phyloP scores from a whole-genome alignment of 2,888 invertebrate genomes.

The Stenoptilia bipunctidactyla region DNA sequence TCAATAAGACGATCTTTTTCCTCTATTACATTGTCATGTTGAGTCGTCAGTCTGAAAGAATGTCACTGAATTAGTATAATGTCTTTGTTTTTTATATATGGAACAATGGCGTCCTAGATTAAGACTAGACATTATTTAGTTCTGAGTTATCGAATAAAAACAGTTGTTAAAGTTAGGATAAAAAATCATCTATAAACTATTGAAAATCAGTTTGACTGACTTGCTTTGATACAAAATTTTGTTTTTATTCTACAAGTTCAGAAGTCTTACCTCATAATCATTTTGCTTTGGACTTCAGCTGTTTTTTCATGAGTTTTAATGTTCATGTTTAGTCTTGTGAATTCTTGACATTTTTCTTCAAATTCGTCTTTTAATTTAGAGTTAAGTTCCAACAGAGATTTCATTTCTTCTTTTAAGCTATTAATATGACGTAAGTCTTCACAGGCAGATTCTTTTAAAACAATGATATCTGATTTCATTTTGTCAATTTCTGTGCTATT shows the following conservation, averaged over 20 bases:
- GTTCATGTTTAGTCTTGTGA: conserved; percentile 38
- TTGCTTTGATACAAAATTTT: conserved; percentile 25
- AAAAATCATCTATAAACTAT: too few species aligned
- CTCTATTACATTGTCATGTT: conserved; percentile 16
- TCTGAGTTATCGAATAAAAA: too few species aligned
- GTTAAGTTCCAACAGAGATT: conserved; percentile 38
- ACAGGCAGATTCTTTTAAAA: conserved; percentile 39
- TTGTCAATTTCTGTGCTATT: conserved; percentile 40
- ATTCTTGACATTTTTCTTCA: conserved; percentile 40
- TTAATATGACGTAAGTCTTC: conserved; percentile 36
- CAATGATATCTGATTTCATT: conserved; percentile 40
- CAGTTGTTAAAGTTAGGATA: too few species aligned
- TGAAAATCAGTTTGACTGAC: conserved; percentile 40
- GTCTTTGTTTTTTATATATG: too few species aligned
- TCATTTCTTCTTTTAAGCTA: conserved; percentile 37
- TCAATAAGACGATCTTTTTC: conserved; percentile 42
- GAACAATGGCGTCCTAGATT: too few species aligned
- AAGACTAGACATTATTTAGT: too few species aligned
- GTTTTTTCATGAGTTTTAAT: conserved; percentile 57
- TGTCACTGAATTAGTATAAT: too few species aligned
- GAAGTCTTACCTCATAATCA: conserved; percentile 43
- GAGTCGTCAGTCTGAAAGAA: conserved; percentile 36
- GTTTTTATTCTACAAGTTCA: conserved; percentile 36
- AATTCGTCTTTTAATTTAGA: conserved; percentile 32
- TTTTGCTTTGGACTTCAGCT: conserved; percentile 47